Percentiles rank a stretch among this genome's conserved stretches.
Evolutionary conservation across 2,113 vertebrate genomes (phyloP).

Genomic region (Fulica atra): DNA sequence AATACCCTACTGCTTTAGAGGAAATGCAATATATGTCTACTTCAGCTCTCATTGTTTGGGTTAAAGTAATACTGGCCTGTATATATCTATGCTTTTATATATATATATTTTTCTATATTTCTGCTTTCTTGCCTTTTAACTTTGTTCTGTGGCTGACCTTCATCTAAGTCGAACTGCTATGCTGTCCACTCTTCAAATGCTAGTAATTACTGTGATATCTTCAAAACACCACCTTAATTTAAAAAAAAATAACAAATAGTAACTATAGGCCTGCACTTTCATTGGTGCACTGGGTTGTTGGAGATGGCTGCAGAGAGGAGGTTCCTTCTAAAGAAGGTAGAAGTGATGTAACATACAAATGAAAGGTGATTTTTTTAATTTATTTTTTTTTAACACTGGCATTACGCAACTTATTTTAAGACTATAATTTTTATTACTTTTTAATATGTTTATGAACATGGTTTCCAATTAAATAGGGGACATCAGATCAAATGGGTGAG

Average conservation of each 20-base stretch:
- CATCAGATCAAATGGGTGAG: not conserved
- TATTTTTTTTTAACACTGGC: not conserved
- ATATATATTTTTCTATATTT: not conserved
- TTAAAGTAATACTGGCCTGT: not conserved
- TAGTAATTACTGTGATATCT: not conserved
- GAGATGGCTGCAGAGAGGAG: not conserved
- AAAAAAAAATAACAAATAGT: not conserved
- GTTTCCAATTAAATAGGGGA: not conserved
- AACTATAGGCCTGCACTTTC: not conserved
- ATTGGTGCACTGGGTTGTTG: not conserved
- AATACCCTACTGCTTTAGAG: not conserved
- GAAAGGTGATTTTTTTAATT: not conserved
- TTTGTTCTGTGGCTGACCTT: not conserved
- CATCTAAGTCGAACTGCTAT: not conserved
- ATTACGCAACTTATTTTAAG: not conserved
- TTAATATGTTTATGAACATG: not conserved
- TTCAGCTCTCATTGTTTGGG: not conserved
- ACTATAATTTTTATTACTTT: not conserved
- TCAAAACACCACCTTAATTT: not conserved
- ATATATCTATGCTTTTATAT: not conserved
- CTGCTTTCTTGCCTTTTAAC: not conserved
- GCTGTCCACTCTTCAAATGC: not conserved
- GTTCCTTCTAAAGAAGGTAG: not conserved
- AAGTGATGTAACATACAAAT: not conserved
- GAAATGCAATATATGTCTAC: not conserved